These are phyloP conservation scores for Acipenser transmontanus DNA, from an alignment of 2,797 vertebrate species.

Conservation along the genomic window DNA sequence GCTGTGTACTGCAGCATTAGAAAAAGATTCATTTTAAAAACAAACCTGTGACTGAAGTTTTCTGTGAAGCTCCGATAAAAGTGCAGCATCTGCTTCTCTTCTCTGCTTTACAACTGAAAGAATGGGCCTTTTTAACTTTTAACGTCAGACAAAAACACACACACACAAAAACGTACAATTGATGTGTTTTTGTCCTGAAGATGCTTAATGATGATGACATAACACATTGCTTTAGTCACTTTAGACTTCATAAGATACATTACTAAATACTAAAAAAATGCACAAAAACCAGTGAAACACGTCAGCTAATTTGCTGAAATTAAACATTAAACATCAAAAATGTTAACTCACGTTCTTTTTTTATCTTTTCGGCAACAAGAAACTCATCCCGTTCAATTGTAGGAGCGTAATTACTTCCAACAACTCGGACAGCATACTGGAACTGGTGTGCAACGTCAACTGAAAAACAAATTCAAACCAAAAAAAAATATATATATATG, in stretches of 20 bases:
- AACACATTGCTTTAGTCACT: too few relatives aligned
- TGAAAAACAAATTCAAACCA: conserved; percentile 39
- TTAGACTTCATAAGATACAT: too few relatives aligned
- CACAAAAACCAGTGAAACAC: not conserved
- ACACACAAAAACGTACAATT: too few relatives aligned
- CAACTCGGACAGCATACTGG: conserved; percentile 93
- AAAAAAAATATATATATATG: too few relatives aligned
- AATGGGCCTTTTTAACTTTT: not conserved
- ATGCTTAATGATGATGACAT: too few relatives aligned
- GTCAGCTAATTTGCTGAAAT: too few relatives aligned
- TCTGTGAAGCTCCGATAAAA: conserved; percentile 91
- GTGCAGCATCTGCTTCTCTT: conserved; percentile 81
- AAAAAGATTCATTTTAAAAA: not conserved
- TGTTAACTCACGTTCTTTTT: conserved; percentile 83
- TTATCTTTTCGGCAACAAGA: conserved; percentile 93
- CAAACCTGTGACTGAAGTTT: conserved; percentile 90
- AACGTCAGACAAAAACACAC: too few relatives aligned
- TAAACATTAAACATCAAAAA: conserved; percentile 16
- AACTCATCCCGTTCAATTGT: conserved; percentile 95
- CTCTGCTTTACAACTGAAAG: conserved; percentile 83
- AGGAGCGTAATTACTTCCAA: conserved; percentile 95
- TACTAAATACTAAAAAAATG: too few relatives aligned
- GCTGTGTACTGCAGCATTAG: conserved; percentile 1
- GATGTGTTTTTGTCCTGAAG: too few relatives aligned
- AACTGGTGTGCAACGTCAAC: conserved; percentile 95